Percentiles rank a stretch among this genome's conserved stretches.
Conservation (phyloP, 2,113 vertebrate species). For the Motacilla tschutschensis region DNA sequence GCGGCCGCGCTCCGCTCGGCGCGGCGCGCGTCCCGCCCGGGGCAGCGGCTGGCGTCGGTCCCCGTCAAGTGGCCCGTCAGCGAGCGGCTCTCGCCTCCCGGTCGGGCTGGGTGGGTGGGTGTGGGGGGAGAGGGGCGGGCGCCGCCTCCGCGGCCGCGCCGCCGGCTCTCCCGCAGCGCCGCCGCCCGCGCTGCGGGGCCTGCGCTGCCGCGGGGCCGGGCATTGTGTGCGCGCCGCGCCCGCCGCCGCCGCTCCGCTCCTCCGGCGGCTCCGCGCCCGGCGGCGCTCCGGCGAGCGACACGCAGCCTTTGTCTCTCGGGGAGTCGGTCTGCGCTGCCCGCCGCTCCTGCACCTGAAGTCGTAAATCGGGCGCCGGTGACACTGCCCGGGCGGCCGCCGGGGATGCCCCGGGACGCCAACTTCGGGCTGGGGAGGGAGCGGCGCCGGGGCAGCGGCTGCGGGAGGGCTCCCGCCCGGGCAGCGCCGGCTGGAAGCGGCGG, state of each 20-base stretch:
- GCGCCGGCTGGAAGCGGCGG: not conserved
- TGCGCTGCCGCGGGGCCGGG: not conserved
- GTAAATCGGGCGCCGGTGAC: not conserved
- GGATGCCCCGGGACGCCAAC: not conserved
- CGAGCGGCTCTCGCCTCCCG: too few species aligned
- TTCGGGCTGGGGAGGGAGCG: not conserved
- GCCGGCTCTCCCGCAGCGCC: too few species aligned
- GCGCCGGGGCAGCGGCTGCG: not conserved
- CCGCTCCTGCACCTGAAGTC: conserved; percentile 16
- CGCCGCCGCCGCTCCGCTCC: conserved; percentile 2
- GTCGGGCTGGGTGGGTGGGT: too few species aligned
- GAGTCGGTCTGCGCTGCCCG: not conserved
- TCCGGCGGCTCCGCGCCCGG: not conserved
- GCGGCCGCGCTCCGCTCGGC: too few species aligned
- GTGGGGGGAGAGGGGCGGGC: too few species aligned
- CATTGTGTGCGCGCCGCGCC: not conserved
- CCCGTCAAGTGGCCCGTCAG: too few species aligned
- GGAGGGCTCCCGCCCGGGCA: not conserved
- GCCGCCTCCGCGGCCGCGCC: too few species aligned
- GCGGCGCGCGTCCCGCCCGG: too few species aligned
- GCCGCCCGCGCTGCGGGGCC: not conserved
- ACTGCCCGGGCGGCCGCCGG: not conserved
- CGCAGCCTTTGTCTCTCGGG: conserved; percentile 16
- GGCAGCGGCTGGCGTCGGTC: too few species aligned
- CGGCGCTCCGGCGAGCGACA: not conserved